Percentiles rank a stretch among this genome's conserved stretches.
Conservation (phyloP, 2,888 invertebrate genomes). For the Lasioglossum calceatum region DNA sequence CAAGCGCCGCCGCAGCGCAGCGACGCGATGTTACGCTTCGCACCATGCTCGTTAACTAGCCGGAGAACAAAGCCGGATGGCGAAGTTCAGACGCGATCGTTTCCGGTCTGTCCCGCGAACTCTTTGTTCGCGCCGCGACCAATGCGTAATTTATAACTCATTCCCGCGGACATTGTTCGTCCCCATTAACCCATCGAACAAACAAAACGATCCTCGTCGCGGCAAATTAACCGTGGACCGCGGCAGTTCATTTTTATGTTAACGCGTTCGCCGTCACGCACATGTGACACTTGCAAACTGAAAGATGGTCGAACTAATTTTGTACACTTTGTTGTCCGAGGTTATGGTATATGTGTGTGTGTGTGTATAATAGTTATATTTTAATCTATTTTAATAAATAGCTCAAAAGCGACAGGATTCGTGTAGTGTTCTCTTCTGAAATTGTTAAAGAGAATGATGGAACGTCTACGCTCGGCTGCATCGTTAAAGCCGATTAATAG, state of each 20-base stretch:
- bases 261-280: neutral
- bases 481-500: no score
- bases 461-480: no score
- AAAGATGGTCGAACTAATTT: neutral
- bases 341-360: no score
- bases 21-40: conserved; percentile 63
- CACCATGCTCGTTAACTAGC: conserved; percentile 57
- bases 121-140: conserved; percentile 47
- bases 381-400: no score
- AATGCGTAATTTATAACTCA: conserved; percentile 56
- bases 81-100: conserved; percentile 47
- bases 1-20: conserved; percentile 49
- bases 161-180: conserved; percentile 44
- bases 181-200: conserved; percentile 23
- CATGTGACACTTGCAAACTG: neutral
- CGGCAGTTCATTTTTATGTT: neutral
- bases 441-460: no score
- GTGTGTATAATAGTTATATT: no score
- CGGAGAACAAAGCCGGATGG: conserved; percentile 63
- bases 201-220: conserved; percentile 23
- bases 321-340: no score
- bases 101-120: conserved; percentile 53
- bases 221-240: neutral
- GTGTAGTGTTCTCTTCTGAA: no score
- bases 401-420: no score